phyloP scores from a whole-genome alignment of 2,797 vertebrate species.

The Taeniopygia guttata region DNA sequence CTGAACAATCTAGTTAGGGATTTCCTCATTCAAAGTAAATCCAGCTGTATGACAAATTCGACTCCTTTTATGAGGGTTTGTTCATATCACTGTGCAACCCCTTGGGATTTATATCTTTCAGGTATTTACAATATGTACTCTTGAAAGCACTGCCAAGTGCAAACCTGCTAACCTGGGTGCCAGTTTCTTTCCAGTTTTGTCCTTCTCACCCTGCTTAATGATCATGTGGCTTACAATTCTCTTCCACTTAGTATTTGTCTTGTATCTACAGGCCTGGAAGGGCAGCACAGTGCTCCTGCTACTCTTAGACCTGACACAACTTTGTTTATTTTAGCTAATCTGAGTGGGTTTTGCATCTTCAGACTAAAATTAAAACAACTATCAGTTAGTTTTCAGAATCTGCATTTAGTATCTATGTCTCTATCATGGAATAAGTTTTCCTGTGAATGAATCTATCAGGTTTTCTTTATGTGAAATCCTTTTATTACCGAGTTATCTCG shows the following conservation, averaged over 20 bases:
- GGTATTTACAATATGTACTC: not conserved
- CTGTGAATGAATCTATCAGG: not conserved
- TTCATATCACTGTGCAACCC: not conserved
- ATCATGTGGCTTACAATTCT: not conserved
- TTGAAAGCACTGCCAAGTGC: not conserved
- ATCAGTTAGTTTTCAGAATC: not conserved
- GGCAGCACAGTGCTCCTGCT: not conserved
- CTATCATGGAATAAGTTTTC: not conserved
- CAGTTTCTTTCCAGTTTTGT: not conserved
- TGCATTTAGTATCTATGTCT: not conserved
- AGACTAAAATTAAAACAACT: not conserved
- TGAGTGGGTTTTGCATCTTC: not conserved
- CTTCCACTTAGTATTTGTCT: not conserved
- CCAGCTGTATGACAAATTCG: not conserved
- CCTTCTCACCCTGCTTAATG: not conserved
- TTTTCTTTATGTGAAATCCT: not conserved
- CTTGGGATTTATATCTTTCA: not conserved
- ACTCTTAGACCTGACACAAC: rapidly evolving
- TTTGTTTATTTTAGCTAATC: not conserved
- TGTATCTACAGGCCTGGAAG: not conserved
- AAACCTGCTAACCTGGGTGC: not conserved
- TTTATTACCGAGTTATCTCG: not conserved
- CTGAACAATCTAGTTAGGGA: not conserved
- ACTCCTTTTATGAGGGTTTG: not conserved
- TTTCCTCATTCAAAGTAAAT: not conserved